Percentiles rank a stretch among this genome's conserved stretches.
phyloP scores from a whole-genome alignment of 2,888 invertebrate genomes.

The Sarcophaga caerulescens region DNA sequence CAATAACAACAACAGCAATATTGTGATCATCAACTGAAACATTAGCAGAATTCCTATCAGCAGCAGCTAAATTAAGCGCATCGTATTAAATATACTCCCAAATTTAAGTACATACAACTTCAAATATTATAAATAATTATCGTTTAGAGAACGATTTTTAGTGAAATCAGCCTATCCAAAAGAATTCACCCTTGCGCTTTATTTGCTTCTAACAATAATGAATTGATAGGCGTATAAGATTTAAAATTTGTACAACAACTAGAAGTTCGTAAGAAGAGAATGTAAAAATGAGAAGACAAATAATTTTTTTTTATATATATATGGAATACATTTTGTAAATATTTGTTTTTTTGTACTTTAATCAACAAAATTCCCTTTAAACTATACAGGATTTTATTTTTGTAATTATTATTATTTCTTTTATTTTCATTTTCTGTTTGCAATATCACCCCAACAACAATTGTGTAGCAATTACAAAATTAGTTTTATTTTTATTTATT shows the following conservation, averaged over 20 bases:
- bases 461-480: slow-evolving; percentile 38
- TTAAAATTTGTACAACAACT: slow-evolving; percentile 21
- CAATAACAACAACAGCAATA: slow-evolving; percentile 29
- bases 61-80: slow-evolving; percentile 28
- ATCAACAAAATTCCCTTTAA: slow-evolving; percentile 24
- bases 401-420: not conserved
- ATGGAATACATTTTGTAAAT: slow-evolving; percentile 38
- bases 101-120: slow-evolving; percentile 33
- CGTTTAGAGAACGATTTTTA: not conserved
- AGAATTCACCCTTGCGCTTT: not conserved
- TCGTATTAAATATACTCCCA: slow-evolving; percentile 16
- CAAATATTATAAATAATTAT: slow-evolving; percentile 14
- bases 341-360: slow-evolving; percentile 44
- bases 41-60: slow-evolving; percentile 55
- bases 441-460: slow-evolving; percentile 52
- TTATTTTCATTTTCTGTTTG: slow-evolving; percentile 49
- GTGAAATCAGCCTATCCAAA: not conserved
- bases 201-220: not conserved
- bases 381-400: slow-evolving; percentile 16
- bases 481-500: slow-evolving; percentile 60
- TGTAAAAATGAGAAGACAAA: slow-evolving; percentile 34
- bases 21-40: not conserved
- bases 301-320: not conserved
- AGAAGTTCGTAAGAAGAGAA: not conserved
- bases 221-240: slow-evolving; percentile 25